Base-by-base conservation (phyloP, 1,140 invertebrate genomes). In the Pomacea maculata region DNA sequence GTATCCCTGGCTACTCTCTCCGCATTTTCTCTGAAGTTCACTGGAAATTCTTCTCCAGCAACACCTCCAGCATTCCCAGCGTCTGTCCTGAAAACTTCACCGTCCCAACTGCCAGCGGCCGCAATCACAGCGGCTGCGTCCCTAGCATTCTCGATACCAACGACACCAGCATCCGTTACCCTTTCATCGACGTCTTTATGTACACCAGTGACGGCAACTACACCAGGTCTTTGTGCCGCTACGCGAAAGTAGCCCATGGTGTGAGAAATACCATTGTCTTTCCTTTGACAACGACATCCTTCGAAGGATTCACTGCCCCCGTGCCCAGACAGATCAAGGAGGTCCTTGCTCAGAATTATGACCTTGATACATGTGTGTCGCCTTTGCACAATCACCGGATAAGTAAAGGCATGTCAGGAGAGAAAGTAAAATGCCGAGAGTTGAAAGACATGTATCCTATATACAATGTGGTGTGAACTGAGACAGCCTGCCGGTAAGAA, bases 181-280 rank as follows among this genome's bases (percentile, higher is more conserved):
- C 80, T 73, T 81, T 74, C 80, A 34, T 81, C 15, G 80, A 81
- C 63, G 55, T 81, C 17, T 81, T 81, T 52, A 45, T 81, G 7
- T 45, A 72, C 64, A 78, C 75, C 0, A 54, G 73, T 25, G 80
- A 81, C 64, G 68, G 54, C 9, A 21, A 29, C 1, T 81, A 81
- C 73, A 70, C 73, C 3, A 78, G 75, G 75, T 15, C 67, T 25
- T 11, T 81, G 34, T 63, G 67, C 19, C 11, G 54, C 19, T 81
- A 78, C 34, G 34, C 63, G 8, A 72, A 1, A 25, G 11, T 14
- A 19, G 19, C 19, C 19, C 17, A 2, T 21, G 45, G 45, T 6
- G 72, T 57, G 14, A n/a, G 11, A 19, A 73, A 67, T 12, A 70
- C 34, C 34, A 17, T 64, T 17, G 6, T 78, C 45, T 81, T 45